A percentile compares a stretch with the other conserved stretches of the same genome.
Conservation (phyloP, 2,888 invertebrate genomes). For the Acanthosepion pharaonis region DNA sequence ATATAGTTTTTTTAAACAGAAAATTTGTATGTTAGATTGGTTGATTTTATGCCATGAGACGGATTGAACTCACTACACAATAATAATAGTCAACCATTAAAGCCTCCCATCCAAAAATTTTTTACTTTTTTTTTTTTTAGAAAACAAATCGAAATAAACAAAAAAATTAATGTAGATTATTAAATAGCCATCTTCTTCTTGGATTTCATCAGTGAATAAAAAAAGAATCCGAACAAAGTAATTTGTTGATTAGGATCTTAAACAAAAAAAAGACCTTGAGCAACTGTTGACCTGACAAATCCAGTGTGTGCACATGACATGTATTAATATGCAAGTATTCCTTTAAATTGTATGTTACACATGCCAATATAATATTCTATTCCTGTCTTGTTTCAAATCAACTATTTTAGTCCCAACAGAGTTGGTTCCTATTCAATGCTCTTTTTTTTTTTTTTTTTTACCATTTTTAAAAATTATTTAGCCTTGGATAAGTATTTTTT, state of each 20-base stretch:
- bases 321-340: conserved; percentile 33
- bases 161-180: too few species aligned
- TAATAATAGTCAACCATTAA: too few species aligned
- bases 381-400: conserved; percentile 8
- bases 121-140: too few species aligned
- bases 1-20: too few species aligned
- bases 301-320: not conserved
- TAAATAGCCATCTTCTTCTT: too few species aligned
- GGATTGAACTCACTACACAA: too few species aligned
- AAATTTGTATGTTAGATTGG: too few species aligned
- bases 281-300: not conserved
- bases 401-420: not conserved
- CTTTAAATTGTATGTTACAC: not conserved
- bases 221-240: not conserved
- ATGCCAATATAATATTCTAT: conserved; percentile 33
- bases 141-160: too few species aligned
- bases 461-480: too few species aligned
- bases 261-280: conserved; percentile 10
- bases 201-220: not conserved
- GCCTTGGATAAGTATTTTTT: not conserved
- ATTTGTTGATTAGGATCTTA: conserved; percentile 11
- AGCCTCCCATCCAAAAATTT: too few species aligned
- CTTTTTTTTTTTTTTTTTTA: not conserved
- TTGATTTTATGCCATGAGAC: too few species aligned
- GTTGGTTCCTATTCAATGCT: not conserved